Evolutionary conservation across 1,140 invertebrate species (phyloP).

Genomic region (Drosophila nasuta): DNA sequence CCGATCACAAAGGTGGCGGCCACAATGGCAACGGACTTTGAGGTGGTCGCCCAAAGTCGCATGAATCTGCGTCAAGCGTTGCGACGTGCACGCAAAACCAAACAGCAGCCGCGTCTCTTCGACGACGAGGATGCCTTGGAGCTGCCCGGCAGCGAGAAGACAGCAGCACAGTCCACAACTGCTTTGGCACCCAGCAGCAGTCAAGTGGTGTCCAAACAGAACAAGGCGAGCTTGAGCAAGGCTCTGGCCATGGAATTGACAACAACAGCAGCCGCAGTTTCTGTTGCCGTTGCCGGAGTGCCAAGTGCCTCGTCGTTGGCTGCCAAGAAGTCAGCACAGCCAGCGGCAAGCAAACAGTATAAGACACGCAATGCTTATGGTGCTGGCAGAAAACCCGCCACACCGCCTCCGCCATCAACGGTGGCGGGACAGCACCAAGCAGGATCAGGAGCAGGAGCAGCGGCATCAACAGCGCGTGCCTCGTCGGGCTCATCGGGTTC

Average conservation of each 20-base stretch:
- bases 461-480: background rate
- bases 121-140: slow-evolving; percentile 64
- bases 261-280: background rate
- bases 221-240: slow-evolving; percentile 16
- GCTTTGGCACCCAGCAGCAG: background rate
- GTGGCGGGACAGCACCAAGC: background rate
- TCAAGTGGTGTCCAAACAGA: background rate
- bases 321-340: slow-evolving; percentile 2
- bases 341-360: slow-evolving; percentile 29
- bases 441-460: background rate
- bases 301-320: background rate
- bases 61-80: slow-evolving; percentile 75
- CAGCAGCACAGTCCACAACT: background rate
- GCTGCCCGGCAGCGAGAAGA: slow-evolving; percentile 49
- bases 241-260: background rate
- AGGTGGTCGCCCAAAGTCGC: slow-evolving; percentile 62
- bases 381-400: slow-evolving; percentile 14
- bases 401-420: slow-evolving; percentile 25
- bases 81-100: slow-evolving; percentile 71
- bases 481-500: slow-evolving; percentile 63
- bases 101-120: slow-evolving; percentile 64
- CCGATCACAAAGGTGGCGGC: slow-evolving; percentile 45
- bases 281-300: background rate
- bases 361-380: slow-evolving; percentile 47
- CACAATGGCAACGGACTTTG: slow-evolving; percentile 19